Conservation (phyloP, 2,888 invertebrate species). For the Anaspis maculata region DNA sequence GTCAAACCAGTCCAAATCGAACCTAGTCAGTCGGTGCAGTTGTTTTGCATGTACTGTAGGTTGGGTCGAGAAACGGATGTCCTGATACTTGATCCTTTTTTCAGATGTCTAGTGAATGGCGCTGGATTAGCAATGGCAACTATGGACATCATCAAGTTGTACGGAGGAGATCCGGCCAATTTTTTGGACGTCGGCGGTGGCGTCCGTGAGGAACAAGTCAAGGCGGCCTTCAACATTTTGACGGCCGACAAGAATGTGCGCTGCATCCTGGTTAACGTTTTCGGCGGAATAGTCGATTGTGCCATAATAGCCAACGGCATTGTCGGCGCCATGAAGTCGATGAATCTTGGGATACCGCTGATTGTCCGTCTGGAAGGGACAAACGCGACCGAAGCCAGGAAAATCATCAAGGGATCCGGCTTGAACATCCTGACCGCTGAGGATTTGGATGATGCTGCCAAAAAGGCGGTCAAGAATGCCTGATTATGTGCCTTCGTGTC, state of each 20-base stretch:
- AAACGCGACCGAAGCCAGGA: constrained; percentile 76
- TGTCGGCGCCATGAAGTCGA: constrained; percentile 74
- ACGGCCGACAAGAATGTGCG: constrained; percentile 83
- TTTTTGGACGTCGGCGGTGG: constrained; percentile 97
- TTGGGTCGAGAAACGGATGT: too few relatives aligned
- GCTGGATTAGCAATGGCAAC: constrained; percentile 99
- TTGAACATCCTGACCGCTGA: constrained; percentile 74
- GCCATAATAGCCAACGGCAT: constrained; percentile 94
- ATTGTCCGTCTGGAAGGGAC: constrained; percentile 95
- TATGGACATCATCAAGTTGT: constrained; percentile 96
- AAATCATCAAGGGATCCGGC: constrained; percentile 74
- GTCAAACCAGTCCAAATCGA: too few relatives aligned
- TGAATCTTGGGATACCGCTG: constrained; percentile 76
- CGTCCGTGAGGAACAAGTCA: constrained; percentile 90
- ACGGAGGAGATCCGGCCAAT: constrained; percentile 96
- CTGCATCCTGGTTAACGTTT: constrained; percentile 94
- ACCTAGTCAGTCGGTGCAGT: too few relatives aligned
- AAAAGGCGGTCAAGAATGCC: constrained; percentile 62
- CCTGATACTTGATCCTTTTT: too few relatives aligned
- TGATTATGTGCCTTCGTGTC: constrained; percentile 7
- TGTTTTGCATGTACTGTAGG: too few relatives aligned
- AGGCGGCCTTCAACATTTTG: constrained; percentile 85
- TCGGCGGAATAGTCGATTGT: constrained; percentile 99
- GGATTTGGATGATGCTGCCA: constrained; percentile 89
- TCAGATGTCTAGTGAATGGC: constrained; percentile 80